Percentiles rank a stretch among this genome's conserved stretches.
Evolutionary conservation across 2,888 invertebrate species (phyloP).

Genomic region (Shargacucullia verbasci): DNA sequence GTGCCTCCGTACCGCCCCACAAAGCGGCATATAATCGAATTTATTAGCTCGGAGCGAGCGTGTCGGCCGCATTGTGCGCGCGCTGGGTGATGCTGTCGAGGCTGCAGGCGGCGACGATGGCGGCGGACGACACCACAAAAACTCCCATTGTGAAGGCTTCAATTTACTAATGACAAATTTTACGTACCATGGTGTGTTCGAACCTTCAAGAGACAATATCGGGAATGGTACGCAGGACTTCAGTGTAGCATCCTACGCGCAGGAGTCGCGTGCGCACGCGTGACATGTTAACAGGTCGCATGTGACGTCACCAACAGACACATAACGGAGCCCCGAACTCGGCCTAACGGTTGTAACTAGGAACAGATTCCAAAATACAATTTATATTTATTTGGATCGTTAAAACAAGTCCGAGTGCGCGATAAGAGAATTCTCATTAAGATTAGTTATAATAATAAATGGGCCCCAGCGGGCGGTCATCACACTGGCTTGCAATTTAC

Average conservation of each 20-base stretch:
- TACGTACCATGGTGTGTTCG: background rate
- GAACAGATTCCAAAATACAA: constrained; percentile 23
- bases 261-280: background rate
- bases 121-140: constrained; percentile 34
- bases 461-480: constrained; percentile 56
- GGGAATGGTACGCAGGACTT: background rate
- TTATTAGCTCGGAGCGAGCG: constrained; percentile 65
- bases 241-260: background rate
- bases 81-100: too few relatives aligned
- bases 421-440: constrained; percentile 56
- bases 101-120: constrained; percentile 1
- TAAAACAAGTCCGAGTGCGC: constrained; percentile 26
- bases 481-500: constrained; percentile 53
- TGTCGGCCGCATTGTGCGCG: constrained; percentile 49
- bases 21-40: constrained; percentile 65
- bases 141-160: constrained; percentile 48
- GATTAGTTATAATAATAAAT: constrained; percentile 60
- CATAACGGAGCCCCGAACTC: background rate
- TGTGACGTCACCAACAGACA: constrained; percentile 2
- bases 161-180: constrained; percentile 43
- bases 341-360: constrained; percentile 34
- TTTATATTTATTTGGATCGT: constrained; percentile 37
- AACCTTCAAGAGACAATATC: background rate
- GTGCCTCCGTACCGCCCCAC: constrained; percentile 28
- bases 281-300: background rate